Conservation (phyloP, 2,797 vertebrate species). For the Melanotaenia nigrans region DNA sequence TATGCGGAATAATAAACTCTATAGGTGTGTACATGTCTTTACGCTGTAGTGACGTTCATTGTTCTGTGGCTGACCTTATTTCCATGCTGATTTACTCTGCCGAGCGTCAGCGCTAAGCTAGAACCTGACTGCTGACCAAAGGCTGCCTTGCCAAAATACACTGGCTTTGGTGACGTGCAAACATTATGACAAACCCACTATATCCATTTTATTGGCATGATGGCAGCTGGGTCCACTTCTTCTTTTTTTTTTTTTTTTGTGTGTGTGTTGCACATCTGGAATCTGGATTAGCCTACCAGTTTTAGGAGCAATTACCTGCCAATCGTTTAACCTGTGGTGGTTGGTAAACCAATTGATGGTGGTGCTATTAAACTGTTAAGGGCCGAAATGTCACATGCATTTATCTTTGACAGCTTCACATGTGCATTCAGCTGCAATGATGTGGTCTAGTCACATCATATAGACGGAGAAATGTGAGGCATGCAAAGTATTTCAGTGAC, state of each 20-base stretch:
- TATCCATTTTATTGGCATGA: conserved; percentile 54
- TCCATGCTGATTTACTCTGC: conserved; percentile 33
- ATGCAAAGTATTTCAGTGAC: not conserved
- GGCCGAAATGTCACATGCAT: conserved; percentile 4
- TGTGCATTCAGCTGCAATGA: not conserved
- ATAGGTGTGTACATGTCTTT: not conserved
- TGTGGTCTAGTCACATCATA: not conserved
- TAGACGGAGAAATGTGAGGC: not conserved
- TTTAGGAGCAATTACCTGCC: conserved; percentile 58
- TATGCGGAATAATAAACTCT: not conserved
- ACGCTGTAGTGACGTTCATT: not conserved
- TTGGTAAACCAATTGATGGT: conserved; percentile 7
- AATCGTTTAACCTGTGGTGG: conserved; percentile 28
- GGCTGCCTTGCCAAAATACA: conserved; percentile 61
- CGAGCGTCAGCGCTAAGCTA: conserved; percentile 55
- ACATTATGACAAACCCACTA: conserved; percentile 41
- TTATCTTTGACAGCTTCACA: conserved; percentile 17
- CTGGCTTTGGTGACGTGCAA: conserved; percentile 38
- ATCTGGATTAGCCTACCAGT: conserved; percentile 50
- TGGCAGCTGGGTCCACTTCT: conserved; percentile 14
- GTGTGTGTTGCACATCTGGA: conserved; percentile 53
- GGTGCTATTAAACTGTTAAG: conserved; percentile 11
- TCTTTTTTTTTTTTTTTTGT: conserved; percentile 39
- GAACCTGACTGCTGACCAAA: conserved; percentile 60
- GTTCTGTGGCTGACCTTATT: conserved; percentile 59